Percentiles rank a stretch among this genome's conserved stretches.
Evolutionary conservation across 2,113 vertebrate genomes (phyloP).

Genomic region (Upupa epops): DNA sequence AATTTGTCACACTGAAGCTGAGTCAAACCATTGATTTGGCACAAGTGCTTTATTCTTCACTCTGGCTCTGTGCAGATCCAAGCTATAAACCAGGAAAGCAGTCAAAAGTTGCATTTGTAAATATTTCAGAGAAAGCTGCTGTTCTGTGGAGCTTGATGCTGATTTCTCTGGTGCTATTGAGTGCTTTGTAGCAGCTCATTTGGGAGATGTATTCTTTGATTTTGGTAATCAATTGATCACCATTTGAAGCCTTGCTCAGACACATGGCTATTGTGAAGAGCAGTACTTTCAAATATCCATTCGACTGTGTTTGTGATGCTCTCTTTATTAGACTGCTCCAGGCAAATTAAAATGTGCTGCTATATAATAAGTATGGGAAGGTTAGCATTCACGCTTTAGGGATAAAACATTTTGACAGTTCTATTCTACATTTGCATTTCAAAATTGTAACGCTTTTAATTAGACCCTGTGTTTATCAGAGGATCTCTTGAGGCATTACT

Average conservation of each 20-base stretch:
- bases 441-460: conserved; percentile 41
- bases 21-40: neutral
- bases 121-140: conserved; percentile 28
- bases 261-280: neutral
- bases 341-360: conserved; percentile 52
- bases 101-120: conserved; percentile 50
- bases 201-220: conserved; percentile 49
- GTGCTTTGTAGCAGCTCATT: conserved; percentile 33
- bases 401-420: conserved; percentile 68
- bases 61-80: conserved; percentile 50
- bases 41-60: conserved; percentile 8
- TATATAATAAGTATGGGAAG: conserved; percentile 50
- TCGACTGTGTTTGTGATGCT: conserved; percentile 33
- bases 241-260: conserved; percentile 38
- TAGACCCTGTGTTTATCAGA: neutral
- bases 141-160: neutral
- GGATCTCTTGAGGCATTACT: conserved; percentile 7
- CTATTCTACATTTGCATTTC: conserved; percentile 56
- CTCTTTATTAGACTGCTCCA: conserved; percentile 44
- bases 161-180: neutral
- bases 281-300: conserved; percentile 37
- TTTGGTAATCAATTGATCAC: conserved; percentile 51
- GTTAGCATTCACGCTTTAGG: conserved; percentile 36
- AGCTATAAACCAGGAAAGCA: conserved; percentile 64
- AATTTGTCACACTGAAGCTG: neutral